These are phyloP conservation scores for Penaeus monodon DNA, from an alignment of 2,888 invertebrate genomes.

Conservation along the genomic window DNA sequence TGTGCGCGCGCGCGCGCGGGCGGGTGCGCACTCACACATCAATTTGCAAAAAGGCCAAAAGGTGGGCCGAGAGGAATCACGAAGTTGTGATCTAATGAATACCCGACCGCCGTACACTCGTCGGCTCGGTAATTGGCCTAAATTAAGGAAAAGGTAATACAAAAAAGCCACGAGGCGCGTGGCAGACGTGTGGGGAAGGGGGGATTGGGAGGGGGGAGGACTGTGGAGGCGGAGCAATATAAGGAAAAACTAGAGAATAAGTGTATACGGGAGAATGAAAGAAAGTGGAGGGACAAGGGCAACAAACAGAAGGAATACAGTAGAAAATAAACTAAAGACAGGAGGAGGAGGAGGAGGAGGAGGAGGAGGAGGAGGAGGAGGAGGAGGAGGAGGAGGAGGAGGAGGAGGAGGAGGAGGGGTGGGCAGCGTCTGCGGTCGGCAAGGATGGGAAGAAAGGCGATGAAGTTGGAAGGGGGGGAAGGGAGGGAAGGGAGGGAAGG, in stretches of 20 bases:
- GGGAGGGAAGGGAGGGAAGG: background rate
- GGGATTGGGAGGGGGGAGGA: too few relatives aligned
- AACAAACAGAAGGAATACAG: too few relatives aligned
- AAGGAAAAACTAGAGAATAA: too few relatives aligned
- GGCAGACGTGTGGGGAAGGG: too few relatives aligned
- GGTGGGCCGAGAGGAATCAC: background rate
- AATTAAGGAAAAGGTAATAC: too few relatives aligned
- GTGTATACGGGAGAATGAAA: too few relatives aligned
- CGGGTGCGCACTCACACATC: background rate
- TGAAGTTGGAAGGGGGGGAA: background rate
- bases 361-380: constrained; percentile 7
- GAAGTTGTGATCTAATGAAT: background rate
- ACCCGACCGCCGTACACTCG: constrained; percentile 4
- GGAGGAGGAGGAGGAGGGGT: background rate
- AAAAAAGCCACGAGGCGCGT: too few relatives aligned
- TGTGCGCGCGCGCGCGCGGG: background rate
- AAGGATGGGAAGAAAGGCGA: background rate
- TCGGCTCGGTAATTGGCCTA: too few relatives aligned
- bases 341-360: background rate
- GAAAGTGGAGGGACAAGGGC: too few relatives aligned
- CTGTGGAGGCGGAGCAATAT: too few relatives aligned
- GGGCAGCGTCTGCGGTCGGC: background rate
- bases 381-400: background rate
- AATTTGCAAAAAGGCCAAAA: background rate
- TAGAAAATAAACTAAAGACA: background rate